These are phyloP conservation scores for Nyleta sp. DNA, from an alignment of 2,888 invertebrate species.

Conservation along the genomic window DNA sequence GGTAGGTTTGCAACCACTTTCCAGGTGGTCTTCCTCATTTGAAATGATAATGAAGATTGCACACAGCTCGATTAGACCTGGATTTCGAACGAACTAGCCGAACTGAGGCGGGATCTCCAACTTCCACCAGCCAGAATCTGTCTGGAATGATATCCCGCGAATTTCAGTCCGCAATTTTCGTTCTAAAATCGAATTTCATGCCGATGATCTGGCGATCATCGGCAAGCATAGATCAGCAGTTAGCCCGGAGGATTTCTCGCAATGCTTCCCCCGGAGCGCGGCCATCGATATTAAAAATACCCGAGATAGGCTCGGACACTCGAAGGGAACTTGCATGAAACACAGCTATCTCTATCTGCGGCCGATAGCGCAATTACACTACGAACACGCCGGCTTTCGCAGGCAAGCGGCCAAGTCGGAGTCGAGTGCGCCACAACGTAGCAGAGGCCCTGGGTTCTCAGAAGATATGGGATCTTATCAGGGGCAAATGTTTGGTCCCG, in stretches of 20 bases:
- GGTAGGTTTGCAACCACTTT: too few relatives aligned
- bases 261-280: constrained; percentile 40
- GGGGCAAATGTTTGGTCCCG: constrained; percentile 77
- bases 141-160: too few relatives aligned
- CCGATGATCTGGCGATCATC: constrained; percentile 36
- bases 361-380: constrained; percentile 70
- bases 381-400: constrained; percentile 66
- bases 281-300: constrained; percentile 78
- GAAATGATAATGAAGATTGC: too few relatives aligned
- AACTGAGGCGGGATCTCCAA: too few relatives aligned
- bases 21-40: too few relatives aligned
- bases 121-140: too few relatives aligned
- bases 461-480: constrained; percentile 79
- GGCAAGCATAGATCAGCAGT: constrained; percentile 21
- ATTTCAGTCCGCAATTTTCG: too few relatives aligned
- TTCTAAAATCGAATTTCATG: constrained; percentile 14
- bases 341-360: constrained; percentile 78
- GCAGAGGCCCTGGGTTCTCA: constrained; percentile 76
- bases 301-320: constrained; percentile 74
- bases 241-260: constrained; percentile 31
- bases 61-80: too few relatives aligned
- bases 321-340: constrained; percentile 77
- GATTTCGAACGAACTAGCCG: too few relatives aligned
- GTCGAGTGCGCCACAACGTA: constrained; percentile 67
- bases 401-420: constrained; percentile 56